These are phyloP conservation scores for Diplazon laetatorius DNA, from an alignment of 2,888 invertebrate genomes.

Conservation along the genomic window DNA sequence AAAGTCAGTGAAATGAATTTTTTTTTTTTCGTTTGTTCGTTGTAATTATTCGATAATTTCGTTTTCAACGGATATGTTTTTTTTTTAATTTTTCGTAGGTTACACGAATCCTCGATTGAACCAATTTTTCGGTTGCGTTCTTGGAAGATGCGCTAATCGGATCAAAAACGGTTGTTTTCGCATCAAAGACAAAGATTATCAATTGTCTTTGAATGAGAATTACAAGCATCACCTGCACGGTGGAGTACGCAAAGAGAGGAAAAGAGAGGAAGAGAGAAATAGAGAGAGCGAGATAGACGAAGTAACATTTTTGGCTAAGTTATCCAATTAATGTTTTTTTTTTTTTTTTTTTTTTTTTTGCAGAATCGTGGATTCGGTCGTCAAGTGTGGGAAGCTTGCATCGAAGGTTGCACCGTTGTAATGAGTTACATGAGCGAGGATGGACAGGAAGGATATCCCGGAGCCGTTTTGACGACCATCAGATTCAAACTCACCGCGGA, in stretches of 20 bases:
- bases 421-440: slow-evolving; percentile 84
- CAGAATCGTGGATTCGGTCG: slow-evolving; percentile 75
- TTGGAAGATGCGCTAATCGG: slow-evolving; percentile 93
- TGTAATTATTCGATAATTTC: slow-evolving; percentile 7
- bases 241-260: slow-evolving; percentile 86
- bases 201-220: slow-evolving; percentile 88
- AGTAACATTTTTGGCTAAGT: slow-evolving; percentile 21
- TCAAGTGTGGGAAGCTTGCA: slow-evolving; percentile 83
- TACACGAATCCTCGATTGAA: slow-evolving; percentile 86
- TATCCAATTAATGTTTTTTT: slow-evolving; percentile 20
- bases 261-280: no score
- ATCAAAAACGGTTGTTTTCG: slow-evolving; percentile 88
- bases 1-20: slow-evolving; percentile 84
- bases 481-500: slow-evolving; percentile 83
- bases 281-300: no score
- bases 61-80: not conserved
- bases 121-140: slow-evolving; percentile 92
- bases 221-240: slow-evolving; percentile 90
- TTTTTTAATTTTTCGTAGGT: slow-evolving; percentile 81
- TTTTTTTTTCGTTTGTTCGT: not conserved
- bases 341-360: slow-evolving; percentile 7
- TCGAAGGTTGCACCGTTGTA: slow-evolving; percentile 80
- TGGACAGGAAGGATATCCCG: slow-evolving; percentile 86
- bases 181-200: slow-evolving; percentile 87
- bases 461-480: slow-evolving; percentile 83